Percentiles rank a stretch among this genome's conserved stretches.
phyloP scores from a whole-genome alignment of 2,888 invertebrate genomes.

The Tipula unca region DNA sequence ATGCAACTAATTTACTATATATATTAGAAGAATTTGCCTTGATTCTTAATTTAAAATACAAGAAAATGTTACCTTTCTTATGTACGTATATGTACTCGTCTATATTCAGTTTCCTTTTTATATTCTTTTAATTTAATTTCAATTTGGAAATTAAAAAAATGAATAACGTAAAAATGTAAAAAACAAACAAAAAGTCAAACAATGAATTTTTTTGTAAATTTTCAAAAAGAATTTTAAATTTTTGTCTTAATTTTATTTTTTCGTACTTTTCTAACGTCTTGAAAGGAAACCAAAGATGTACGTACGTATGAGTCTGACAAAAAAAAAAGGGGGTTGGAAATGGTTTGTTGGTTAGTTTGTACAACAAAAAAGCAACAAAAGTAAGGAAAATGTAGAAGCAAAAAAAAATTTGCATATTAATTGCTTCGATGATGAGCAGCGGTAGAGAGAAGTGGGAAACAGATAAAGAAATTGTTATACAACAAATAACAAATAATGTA shows the following conservation, averaged over 20 bases:
- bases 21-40: background rate
- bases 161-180: no score
- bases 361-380: background rate
- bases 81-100: background rate
- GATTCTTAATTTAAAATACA: background rate
- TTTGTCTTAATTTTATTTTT: constrained; percentile 2
- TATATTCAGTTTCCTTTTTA: background rate
- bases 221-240: background rate
- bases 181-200: background rate
- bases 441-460: background rate
- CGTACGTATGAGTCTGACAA: background rate
- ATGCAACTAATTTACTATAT: background rate
- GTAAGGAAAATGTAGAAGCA: background rate
- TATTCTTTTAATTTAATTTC: background rate
- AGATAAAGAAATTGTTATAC: background rate
- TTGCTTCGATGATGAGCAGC: background rate
- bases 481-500: background rate
- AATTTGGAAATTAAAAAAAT: constrained; percentile 1
- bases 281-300: background rate
- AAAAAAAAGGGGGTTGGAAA: background rate
- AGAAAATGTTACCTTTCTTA: constrained; percentile 1
- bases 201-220: background rate
- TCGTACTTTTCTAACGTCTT: background rate
- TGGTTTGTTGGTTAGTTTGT: background rate
- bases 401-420: background rate